A percentile compares a stretch with the other conserved stretches of the same genome.
Evolutionary conservation across 2,888 invertebrate genomes (phyloP).

Genomic region (Mesorhabditis sp.): DNA sequence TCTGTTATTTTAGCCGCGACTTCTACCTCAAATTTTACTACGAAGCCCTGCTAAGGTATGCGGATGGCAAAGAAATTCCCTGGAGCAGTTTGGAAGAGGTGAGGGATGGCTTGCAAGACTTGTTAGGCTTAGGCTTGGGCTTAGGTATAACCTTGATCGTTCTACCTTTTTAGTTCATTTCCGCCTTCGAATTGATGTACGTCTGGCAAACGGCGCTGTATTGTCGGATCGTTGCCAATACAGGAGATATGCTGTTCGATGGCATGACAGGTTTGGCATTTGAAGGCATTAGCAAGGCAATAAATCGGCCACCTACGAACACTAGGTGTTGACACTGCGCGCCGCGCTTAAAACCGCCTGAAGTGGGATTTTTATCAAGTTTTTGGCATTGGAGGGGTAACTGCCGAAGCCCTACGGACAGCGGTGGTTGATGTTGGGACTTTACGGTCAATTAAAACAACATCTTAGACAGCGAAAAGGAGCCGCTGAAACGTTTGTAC

Average conservation of each 20-base stretch:
- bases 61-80: neutral
- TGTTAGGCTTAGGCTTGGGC: too few species aligned
- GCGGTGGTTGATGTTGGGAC: neutral
- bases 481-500: neutral
- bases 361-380: too few species aligned
- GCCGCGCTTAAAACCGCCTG: too few species aligned
- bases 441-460: neutral
- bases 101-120: neutral
- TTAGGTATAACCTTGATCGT: too few species aligned
- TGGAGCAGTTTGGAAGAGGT: constrained; percentile 1
- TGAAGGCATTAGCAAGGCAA: neutral
- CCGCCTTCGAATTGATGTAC: neutral
- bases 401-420: too few species aligned
- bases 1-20: neutral
- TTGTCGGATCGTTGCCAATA: constrained; percentile 1
- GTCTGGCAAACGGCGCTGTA: constrained; percentile 6
- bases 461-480: neutral
- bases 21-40: neutral
- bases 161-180: neutral
- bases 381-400: too few species aligned
- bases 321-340: neutral
- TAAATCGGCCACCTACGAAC: neutral
- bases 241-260: neutral
- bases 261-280: neutral
- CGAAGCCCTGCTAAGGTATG: neutral